These are phyloP conservation scores for Nephrotoma guestfalica DNA, from an alignment of 2,888 invertebrate genomes.

Conservation along the genomic window DNA sequence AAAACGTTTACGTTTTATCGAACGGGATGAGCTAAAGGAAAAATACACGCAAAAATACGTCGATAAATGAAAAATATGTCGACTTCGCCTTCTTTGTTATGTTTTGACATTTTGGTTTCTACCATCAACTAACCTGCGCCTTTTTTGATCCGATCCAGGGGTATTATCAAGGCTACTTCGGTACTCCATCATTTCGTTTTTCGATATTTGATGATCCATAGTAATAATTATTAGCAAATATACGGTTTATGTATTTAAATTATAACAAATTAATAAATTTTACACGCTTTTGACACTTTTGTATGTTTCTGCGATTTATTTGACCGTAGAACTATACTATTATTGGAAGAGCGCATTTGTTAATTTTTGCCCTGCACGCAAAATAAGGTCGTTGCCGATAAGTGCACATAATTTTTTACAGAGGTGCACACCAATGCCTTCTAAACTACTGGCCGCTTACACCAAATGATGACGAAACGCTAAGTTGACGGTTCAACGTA, in stretches of 20 bases:
- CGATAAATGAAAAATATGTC: neutral
- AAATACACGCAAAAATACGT: neutral
- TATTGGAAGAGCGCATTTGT: neutral
- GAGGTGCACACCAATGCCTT: too few species aligned
- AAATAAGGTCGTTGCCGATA: neutral
- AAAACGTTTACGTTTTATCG: conserved; percentile 89
- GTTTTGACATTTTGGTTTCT: neutral
- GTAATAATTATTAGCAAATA: neutral
- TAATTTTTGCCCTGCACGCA: neutral
- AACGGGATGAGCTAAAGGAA: conserved; percentile 65
- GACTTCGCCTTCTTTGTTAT: neutral
- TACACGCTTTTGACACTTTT: neutral
- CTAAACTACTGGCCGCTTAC: too few species aligned
- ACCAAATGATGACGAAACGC: too few species aligned
- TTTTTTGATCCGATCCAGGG: neutral
- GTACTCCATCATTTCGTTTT: neutral
- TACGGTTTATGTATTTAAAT: neutral
- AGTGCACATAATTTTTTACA: too few species aligned
- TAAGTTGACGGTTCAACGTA: too few species aligned
- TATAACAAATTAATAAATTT: neutral
- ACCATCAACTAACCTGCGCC: neutral
- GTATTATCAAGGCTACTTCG: neutral
- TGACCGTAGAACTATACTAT: neutral
- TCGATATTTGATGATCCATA: neutral
- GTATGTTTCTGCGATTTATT: neutral